phyloP scores from a whole-genome alignment of 2,113 vertebrate genomes.

The Odocoileus virginianus region DNA sequence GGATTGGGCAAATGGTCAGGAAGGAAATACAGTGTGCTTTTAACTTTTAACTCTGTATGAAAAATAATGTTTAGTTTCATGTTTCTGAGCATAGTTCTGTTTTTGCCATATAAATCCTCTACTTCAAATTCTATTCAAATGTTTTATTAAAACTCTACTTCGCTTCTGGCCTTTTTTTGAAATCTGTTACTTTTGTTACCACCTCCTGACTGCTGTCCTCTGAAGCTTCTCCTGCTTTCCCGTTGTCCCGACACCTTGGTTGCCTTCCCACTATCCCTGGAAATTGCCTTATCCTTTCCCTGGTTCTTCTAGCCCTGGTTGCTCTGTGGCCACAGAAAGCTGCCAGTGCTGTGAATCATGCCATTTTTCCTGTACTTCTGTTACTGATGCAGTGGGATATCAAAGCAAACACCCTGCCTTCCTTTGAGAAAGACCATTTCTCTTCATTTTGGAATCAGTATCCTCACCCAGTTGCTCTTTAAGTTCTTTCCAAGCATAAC shows the following conservation, averaged over 20 bases:
- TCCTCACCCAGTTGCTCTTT: neutral
- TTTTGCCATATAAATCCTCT: neutral
- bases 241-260: accelerated
- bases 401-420: neutral
- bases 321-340: neutral
- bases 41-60: neutral
- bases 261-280: neutral
- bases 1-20: neutral
- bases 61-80: neutral
- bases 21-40: neutral
- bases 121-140: neutral
- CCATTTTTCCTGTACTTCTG: neutral
- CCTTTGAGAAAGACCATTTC: neutral
- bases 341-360: neutral
- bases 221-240: neutral
- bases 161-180: neutral
- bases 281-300: neutral
- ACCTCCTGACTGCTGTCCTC: neutral
- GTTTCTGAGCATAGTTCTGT: neutral
- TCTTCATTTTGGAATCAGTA: neutral
- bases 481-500: neutral
- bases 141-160: neutral
- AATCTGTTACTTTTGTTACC: neutral
- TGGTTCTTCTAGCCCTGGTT: neutral
- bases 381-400: neutral